Evolutionary conservation across 2,113 vertebrate species (phyloP), one percentile per base, ranked within the genome.

Genomic region (Silurus asotus): DNA sequence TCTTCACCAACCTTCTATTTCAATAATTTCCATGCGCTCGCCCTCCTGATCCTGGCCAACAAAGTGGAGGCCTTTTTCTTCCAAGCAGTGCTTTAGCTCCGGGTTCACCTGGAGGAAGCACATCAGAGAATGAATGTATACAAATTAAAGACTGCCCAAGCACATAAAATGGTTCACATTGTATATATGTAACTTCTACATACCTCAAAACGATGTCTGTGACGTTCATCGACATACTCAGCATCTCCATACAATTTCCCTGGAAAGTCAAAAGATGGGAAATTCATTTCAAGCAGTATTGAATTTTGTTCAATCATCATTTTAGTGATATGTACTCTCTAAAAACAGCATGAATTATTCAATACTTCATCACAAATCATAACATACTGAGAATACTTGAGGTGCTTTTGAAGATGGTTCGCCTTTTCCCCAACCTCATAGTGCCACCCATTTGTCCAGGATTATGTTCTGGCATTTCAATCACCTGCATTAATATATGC

Each of bases 381-480:
- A 19, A 75, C 96, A 95, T 95, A 99, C 98, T 95, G 89, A 99
- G 93, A 65, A 98, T 84, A 0, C 97, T 97, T 90, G 94, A 96
- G 91, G 92, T 95, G n/a, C 92, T 96, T 90, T 96, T 96, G 92
- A 99, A 98, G 84, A 99, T 93, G 20, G 98, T 99, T 86, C 96
- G 95, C 64, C 98, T 96, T 93, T 99, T 99, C 88, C 98, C 98
- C 15, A 99, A 94, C 88, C 98, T 95, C 98, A 99, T 99, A 48
- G 98, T 99, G 37, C 98, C 98, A 0, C 98, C 98, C 98, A 98
- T 98, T 88, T 99, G 96, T 37, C 97, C 98, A 0, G 98, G 96
- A 89, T 98, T 99, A 90, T 99, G 98, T 86, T 99, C 98, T 0
- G 98, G 98, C 97, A 99, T 99, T 90, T 99, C 98, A 86, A 99